Evolutionary conservation across 1,140 invertebrate species (phyloP).

Genomic region (Drosophila kepulauana): DNA sequence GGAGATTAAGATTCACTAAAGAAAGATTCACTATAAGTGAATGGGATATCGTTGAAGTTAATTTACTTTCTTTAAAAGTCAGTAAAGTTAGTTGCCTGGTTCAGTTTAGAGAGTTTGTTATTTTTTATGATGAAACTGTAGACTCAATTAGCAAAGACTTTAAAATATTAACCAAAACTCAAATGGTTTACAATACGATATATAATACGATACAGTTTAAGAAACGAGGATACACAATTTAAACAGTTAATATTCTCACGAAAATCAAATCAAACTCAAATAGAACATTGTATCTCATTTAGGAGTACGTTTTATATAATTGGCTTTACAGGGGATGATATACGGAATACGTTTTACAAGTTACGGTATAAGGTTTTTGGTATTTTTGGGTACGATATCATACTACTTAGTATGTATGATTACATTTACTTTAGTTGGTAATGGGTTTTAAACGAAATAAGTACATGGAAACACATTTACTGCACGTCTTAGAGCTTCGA

Average conservation of each 20-base stretch:
- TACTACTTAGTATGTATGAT: slow-evolving; percentile 41
- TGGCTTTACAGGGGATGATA: slow-evolving; percentile 17
- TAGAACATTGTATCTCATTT: slow-evolving; percentile 22
- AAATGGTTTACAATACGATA: slow-evolving; percentile 25
- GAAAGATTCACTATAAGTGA: background rate
- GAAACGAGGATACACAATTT: slow-evolving; percentile 36
- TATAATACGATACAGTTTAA: slow-evolving; percentile 20
- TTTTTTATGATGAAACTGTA: background rate
- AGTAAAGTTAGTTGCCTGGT: background rate
- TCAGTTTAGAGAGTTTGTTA: background rate
- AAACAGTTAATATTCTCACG: slow-evolving; percentile 34
- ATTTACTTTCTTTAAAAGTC: background rate
- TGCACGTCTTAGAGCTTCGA: slow-evolving; percentile 84
- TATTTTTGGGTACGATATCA: background rate
- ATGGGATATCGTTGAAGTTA: background rate
- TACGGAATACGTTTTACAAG: slow-evolving; percentile 27
- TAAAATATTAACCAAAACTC: background rate
- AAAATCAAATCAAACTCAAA: slow-evolving; percentile 39
- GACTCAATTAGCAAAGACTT: background rate
- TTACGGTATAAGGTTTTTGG: slow-evolving; percentile 1
- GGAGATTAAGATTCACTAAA: background rate
- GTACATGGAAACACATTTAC: slow-evolving; percentile 76
- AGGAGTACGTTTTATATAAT: slow-evolving; percentile 26
- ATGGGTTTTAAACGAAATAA: slow-evolving; percentile 61
- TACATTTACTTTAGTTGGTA: slow-evolving; percentile 55